phyloP scores from a whole-genome alignment of 2,113 vertebrate genomes.

The Thalassoma bifasciatum region DNA sequence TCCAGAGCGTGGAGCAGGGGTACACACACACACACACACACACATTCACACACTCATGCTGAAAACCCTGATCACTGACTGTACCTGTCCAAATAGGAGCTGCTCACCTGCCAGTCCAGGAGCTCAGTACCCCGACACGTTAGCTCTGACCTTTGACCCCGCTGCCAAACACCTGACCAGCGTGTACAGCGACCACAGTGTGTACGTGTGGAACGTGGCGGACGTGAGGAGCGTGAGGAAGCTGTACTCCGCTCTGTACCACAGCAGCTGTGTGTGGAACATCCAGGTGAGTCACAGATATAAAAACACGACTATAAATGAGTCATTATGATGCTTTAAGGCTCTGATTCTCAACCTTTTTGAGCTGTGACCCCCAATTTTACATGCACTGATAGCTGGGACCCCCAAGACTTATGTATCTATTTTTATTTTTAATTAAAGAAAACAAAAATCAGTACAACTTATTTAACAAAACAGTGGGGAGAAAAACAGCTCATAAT shows the following conservation, averaged over 20 bases:
- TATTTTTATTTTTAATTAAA: no score
- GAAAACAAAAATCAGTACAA: no score
- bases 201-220: slow-evolving; percentile 89
- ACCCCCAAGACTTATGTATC: no score
- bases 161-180: slow-evolving; percentile 82
- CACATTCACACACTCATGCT: accelerated
- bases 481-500: no score
- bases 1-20: slow-evolving; percentile 71
- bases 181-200: slow-evolving; percentile 91
- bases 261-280: slow-evolving; percentile 90
- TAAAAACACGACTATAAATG: no score
- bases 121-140: slow-evolving; percentile 83
- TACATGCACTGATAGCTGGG: no score
- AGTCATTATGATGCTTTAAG: no score
- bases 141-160: slow-evolving; percentile 87
- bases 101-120: slow-evolving; percentile 56
- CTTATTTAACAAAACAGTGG: no score
- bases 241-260: slow-evolving; percentile 90
- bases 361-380: no score
- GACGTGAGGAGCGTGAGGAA: slow-evolving; percentile 79
- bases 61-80: not conserved
- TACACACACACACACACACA: slow-evolving; percentile 38
- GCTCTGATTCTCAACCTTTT: no score
- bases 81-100: slow-evolving; percentile 38
- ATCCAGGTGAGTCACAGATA: slow-evolving; percentile 86